phyloP scores from a whole-genome alignment of 2,113 vertebrate genomes.

The Aramus guarauna region DNA sequence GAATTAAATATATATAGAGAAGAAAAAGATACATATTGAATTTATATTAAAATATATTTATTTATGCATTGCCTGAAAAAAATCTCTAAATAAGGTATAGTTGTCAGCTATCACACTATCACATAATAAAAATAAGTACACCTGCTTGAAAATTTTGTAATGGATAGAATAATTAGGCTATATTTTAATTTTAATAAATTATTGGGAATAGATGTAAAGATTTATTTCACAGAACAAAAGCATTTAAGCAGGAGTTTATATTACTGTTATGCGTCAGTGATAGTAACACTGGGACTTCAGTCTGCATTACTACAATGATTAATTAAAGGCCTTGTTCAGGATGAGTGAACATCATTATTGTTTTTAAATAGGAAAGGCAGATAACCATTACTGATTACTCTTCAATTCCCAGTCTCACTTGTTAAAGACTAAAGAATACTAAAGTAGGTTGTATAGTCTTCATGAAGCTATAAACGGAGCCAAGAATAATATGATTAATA shows the following conservation, averaged over 20 bases:
- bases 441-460: conserved; percentile 70
- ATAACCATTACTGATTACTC: conserved; percentile 81
- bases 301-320: conserved; percentile 92
- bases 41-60: background rate
- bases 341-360: conserved; percentile 90
- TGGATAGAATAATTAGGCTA: conserved; percentile 24
- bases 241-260: conserved; percentile 72
- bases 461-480: conserved; percentile 47
- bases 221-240: conserved; percentile 73
- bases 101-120: background rate
- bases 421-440: conserved; percentile 74
- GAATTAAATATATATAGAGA: background rate
- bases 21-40: background rate
- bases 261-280: conserved; percentile 72
- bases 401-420: conserved; percentile 76
- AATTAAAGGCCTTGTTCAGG: conserved; percentile 85
- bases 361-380: conserved; percentile 90
- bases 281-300: conserved; percentile 76
- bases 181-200: conserved; percentile 68
- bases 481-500: conserved; percentile 66
- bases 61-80: background rate
- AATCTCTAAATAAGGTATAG: conserved; percentile 5
- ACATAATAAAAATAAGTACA: conserved; percentile 7
- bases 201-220: conserved; percentile 65
- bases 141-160: conserved; percentile 41